phyloP scores from a whole-genome alignment of 2,113 vertebrate species.

The Rissa tridactyla region DNA sequence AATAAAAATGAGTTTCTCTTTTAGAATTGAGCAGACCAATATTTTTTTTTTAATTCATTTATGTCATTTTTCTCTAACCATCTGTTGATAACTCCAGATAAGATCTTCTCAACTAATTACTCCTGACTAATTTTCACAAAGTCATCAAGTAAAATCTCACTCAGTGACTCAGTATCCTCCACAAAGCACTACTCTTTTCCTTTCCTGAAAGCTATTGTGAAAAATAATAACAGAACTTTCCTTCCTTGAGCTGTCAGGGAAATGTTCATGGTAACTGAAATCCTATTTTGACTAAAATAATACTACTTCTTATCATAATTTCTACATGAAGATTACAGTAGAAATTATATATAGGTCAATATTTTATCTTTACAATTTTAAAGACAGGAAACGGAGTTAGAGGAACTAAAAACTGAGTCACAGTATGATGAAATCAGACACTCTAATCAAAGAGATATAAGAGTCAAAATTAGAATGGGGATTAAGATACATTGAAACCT shows the following conservation, averaged over 20 bases:
- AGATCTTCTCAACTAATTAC: neutral
- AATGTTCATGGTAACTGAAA: neutral
- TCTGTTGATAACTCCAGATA: neutral
- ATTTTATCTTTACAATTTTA: neutral
- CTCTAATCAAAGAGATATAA: neutral
- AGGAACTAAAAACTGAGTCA: neutral
- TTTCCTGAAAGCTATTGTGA: neutral
- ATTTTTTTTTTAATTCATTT: neutral
- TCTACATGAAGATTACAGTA: neutral
- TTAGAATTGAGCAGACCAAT: neutral
- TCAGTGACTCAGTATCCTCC: neutral
- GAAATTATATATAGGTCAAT: neutral
- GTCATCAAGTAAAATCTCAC: neutral
- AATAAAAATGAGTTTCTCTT: neutral
- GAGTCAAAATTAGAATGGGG: neutral
- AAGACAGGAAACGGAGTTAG: neutral
- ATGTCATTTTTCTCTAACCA: neutral
- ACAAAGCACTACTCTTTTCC: neutral
- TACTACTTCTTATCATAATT: neutral
- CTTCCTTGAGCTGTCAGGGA: neutral
- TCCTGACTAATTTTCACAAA: neutral
- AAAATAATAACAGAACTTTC: neutral
- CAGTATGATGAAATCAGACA: neutral
- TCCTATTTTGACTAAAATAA: neutral
- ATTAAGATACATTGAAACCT: neutral